phyloP scores from a whole-genome alignment of 2,888 invertebrate species.

The Metopia argyrocephala region DNA sequence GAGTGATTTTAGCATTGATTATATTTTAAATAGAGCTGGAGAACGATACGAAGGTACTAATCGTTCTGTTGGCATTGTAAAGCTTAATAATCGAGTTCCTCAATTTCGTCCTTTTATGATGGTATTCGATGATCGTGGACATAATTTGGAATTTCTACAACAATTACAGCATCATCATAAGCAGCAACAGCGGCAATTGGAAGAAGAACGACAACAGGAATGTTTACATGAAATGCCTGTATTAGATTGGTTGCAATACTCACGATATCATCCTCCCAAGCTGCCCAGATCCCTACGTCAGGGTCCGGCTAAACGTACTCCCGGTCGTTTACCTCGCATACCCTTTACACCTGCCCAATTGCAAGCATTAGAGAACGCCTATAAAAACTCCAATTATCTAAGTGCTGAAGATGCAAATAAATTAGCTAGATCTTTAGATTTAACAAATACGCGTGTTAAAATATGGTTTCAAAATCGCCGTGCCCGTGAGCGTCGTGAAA shows the following conservation, averaged over 20 bases:
- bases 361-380: conserved; percentile 83
- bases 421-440: conserved; percentile 81
- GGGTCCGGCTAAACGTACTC: conserved; percentile 79
- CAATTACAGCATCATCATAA: conserved; percentile 36
- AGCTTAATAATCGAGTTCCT: conserved; percentile 63
- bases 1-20: conserved; percentile 82
- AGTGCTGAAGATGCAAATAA: conserved; percentile 83
- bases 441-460: conserved; percentile 84
- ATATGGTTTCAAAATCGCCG: conserved; percentile 92
- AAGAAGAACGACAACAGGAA: conserved; percentile 40
- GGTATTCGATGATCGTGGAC: conserved; percentile 38
- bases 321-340: conserved; percentile 83
- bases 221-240: conserved; percentile 68
- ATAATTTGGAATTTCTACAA: conserved; percentile 50
- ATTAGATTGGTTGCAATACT: conserved; percentile 84
- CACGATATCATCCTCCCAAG: conserved; percentile 85
- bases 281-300: conserved; percentile 79
- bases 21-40: conserved; percentile 81
- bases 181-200: conserved; percentile 39
- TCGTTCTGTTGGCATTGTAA: conserved; percentile 71
- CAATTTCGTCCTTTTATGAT: conserved; percentile 63
- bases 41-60: conserved; percentile 75
- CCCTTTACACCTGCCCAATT: conserved; percentile 85
- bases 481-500: conserved; percentile 86
- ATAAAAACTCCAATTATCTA: conserved; percentile 83